Evolutionary conservation across 2,797 vertebrate species (phyloP), one percentile per base, ranked within the genome.

Genomic region (Coilia nasus): DNA sequence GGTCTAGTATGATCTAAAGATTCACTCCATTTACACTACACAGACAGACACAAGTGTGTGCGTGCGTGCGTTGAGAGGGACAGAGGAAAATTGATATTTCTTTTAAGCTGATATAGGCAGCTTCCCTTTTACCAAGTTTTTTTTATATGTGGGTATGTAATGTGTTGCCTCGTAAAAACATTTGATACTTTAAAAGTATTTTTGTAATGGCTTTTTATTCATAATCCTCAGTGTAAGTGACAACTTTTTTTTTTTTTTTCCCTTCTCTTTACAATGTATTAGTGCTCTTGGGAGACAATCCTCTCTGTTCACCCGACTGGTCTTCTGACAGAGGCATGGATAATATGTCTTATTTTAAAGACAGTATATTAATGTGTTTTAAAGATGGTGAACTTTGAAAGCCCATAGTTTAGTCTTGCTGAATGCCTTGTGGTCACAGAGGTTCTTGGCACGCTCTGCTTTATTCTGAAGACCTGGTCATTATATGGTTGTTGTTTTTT

Each of bases 111-210:
- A 78, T 78, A 44, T 78, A 78, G 71, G 71, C 71, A 78, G 71
- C 71, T 75, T 75, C 6, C 67, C 35, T 75, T 75, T 41, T 75
- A 41, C 31, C 41, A 12, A 75, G 35, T 75, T 17, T 41, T 75
- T 17, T 41, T 19, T 78, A 3, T 78, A 5, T 41, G 5, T 67
- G 64, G 31, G 17, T 31, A 41, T 78, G 31, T 62, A 21, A 19
- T 41, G 17, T 78, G 35, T 78, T 78, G 35, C 67, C 71, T 64
- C 60, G 19, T 1, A 78, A 78, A 54, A 78, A 78, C 0, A 17
- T 78, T 44, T 78, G 71, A 78, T 78, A 78, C 71, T 78, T 78
- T 19, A 78, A 78, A 78, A 19, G 71, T 78, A 78, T 78, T 78
- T 78, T 78, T 78, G 44, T 78, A 78, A 78, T 78, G 71, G 71